Evolutionary conservation across 2,797 vertebrate species (phyloP).

Genomic region (Alca torda): DNA sequence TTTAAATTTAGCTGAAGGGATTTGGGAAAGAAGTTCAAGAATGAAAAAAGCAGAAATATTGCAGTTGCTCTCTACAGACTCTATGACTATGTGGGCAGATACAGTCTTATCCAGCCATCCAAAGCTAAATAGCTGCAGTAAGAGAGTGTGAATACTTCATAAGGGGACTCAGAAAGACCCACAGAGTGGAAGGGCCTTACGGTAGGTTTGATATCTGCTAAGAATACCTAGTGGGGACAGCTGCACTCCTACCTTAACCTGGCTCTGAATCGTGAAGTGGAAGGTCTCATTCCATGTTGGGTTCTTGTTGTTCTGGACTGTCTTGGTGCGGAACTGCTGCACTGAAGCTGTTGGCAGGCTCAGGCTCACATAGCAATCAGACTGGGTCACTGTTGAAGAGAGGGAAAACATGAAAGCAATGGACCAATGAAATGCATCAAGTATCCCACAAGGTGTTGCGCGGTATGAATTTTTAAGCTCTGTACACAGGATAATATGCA

Average conservation of each 20-base stretch:
- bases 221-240: background rate
- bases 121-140: background rate
- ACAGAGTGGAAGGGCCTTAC: background rate
- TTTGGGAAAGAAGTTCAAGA: background rate
- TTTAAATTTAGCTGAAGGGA: background rate
- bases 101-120: background rate
- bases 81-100: background rate
- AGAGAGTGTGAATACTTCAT: background rate
- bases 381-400: constrained; percentile 73
- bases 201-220: background rate
- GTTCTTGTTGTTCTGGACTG: constrained; percentile 74
- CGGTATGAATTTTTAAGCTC: background rate
- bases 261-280: constrained; percentile 77
- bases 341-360: constrained; percentile 82
- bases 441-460: background rate
- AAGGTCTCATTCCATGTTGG: constrained; percentile 85
- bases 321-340: constrained; percentile 75
- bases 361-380: constrained; percentile 83
- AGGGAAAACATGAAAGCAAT: background rate
- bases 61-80: background rate
- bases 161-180: background rate
- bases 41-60: background rate
- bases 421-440: background rate
- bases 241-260: constrained; percentile 78
- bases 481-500: background rate